These are phyloP conservation scores for Glossophaga mutica DNA, from an alignment of 2,797 vertebrate genomes.

Conservation along the genomic window DNA sequence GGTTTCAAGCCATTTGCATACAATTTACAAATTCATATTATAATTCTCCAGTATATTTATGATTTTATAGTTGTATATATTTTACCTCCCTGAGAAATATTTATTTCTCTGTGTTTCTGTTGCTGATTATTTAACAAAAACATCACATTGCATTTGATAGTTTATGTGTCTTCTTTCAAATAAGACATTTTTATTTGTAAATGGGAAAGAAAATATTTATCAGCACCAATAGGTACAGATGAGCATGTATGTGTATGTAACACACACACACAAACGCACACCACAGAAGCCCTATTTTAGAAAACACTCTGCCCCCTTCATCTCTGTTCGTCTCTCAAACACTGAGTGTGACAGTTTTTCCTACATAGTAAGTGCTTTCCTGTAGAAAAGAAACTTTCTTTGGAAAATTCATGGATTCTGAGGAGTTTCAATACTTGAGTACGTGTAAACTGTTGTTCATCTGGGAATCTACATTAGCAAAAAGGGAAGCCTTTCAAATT, in stretches of 20 bases:
- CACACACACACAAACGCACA: background rate
- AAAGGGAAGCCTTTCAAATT: background rate
- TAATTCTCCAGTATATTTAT: slow-evolving; percentile 87
- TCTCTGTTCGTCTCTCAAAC: background rate
- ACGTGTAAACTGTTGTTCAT: background rate
- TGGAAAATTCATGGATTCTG: background rate
- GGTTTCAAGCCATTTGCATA: slow-evolving; percentile 88
- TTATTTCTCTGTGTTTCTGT: slow-evolving; percentile 84
- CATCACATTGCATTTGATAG: slow-evolving; percentile 85
- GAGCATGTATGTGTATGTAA: background rate
- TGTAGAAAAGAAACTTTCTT: background rate
- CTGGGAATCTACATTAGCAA: background rate
- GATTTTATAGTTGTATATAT: slow-evolving; percentile 87
- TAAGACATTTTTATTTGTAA: slow-evolving; percentile 78
- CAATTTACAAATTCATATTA: slow-evolving; percentile 87
- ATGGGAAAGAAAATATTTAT: slow-evolving; percentile 63
- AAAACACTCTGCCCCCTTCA: background rate
- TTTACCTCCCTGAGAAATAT: slow-evolving; percentile 86
- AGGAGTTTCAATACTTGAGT: background rate
- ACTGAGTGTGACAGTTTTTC: background rate
- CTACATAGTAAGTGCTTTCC: background rate
- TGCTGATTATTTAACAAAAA: slow-evolving; percentile 87
- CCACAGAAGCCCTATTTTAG: background rate
- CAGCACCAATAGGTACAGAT: background rate
- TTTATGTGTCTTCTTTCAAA: slow-evolving; percentile 84